Evolutionary conservation across 2,888 invertebrate genomes (phyloP), one percentile per base, ranked within the genome.

Genomic region (Calliphora vomitoria): DNA sequence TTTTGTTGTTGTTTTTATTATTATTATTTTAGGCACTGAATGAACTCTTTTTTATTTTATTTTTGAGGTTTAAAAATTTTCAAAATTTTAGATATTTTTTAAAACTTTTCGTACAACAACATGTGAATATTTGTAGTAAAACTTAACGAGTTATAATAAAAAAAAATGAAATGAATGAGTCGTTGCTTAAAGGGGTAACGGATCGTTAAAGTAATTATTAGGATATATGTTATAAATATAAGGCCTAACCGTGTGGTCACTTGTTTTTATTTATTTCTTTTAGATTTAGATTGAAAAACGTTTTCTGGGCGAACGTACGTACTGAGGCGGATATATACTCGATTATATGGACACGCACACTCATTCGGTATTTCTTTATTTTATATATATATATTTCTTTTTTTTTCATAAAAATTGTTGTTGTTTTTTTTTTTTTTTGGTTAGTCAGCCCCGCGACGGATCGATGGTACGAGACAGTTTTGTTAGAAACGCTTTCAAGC

Each of bases 21-120:
- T 44, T 75, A 25, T 50, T 38, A 53, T 80, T 86, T 86, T 83
- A 80, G 80, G 79, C 86, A 86, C 86, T 80, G 55, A 82, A 86
- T 86, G 79, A 86, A 86, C 74, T 86, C n/a, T n/a, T n/a, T n/a
- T n/a, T n/a, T n/a, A n/a, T n/a, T n/a, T 82, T 79, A 71, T 64
- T 31, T 31, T 31, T 31, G 31, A 4, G 3, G 31, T 31, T 35
- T 4, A 35, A 35, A 13, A 3, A 13, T 44, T 44, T 44, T 13
- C 13, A 44, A 13, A 4, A 44, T 44, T 44, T 44, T 44, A 0
- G 10, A 20, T 74, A 53, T 47, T 31, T 62, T 18, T 62, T 60
- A 38, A 71, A 35, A 55, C 60, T 71, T 80, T 80, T 71, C 47
- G 47, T 71, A 62, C 38, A 20, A 35, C 8, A 25, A 35, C 50